Percentiles rank a stretch among this genome's conserved stretches.
phyloP scores from a whole-genome alignment of 2,113 vertebrate genomes.

The Anarhynchus alexandrinus region DNA sequence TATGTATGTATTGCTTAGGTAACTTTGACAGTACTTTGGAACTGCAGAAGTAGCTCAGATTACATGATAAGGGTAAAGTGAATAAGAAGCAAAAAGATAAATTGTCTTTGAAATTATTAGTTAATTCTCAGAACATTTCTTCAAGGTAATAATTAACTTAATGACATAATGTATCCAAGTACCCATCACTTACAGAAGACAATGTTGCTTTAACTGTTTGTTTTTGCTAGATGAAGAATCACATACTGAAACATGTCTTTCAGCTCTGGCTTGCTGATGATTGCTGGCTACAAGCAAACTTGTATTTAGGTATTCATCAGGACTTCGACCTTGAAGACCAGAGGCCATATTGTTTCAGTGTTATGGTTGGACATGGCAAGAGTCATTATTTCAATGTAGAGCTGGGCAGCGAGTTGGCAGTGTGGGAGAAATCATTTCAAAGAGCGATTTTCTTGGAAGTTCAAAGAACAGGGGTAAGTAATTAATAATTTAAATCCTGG shows the following conservation, averaged over 20 bases:
- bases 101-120: neutral
- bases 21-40: neutral
- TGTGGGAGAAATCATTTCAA: constrained; percentile 93
- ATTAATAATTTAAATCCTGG: neutral
- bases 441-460: constrained; percentile 91
- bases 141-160: neutral
- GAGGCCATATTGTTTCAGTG: constrained; percentile 86
- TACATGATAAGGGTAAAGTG: neutral
- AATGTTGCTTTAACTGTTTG: neutral
- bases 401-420: constrained; percentile 82
- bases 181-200: neutral
- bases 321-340: constrained; percentile 82
- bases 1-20: neutral
- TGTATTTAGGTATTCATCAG: constrained; percentile 84
- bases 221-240: constrained; percentile 31
- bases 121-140: neutral
- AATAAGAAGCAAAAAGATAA: neutral
- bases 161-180: neutral
- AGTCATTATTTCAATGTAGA: constrained; percentile 88
- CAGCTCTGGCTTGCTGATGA: constrained; percentile 90
- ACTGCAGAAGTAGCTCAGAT: neutral
- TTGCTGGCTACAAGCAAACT: constrained; percentile 87
- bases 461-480: constrained; percentile 86
- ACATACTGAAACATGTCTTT: constrained; percentile 52
- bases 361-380: constrained; percentile 84